phyloP scores from a whole-genome alignment of 1,140 invertebrate genomes.

The Bombus vancouverensis region DNA sequence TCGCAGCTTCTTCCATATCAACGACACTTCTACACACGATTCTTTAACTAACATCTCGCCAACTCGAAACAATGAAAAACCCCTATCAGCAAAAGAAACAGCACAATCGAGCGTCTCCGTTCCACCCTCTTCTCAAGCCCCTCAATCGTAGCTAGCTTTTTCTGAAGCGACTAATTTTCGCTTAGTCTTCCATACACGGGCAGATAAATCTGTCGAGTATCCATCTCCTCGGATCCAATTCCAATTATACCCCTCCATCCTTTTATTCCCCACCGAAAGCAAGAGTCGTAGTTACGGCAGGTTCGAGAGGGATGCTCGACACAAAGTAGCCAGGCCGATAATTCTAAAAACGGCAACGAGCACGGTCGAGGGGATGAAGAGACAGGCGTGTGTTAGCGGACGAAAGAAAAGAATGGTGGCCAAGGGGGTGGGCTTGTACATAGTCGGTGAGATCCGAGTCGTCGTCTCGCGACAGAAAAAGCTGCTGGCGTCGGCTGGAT shows the following conservation, averaged over 20 bases:
- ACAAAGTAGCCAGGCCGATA: slow-evolving; percentile 40
- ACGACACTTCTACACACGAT: not conserved
- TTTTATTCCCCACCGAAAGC: slow-evolving; percentile 5
- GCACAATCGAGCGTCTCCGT: not conserved
- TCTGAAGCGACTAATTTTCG: slow-evolving; percentile 3
- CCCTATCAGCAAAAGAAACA: not conserved
- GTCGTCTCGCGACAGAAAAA: slow-evolving; percentile 58
- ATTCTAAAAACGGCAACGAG: slow-evolving; percentile 42
- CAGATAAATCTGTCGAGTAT: slow-evolving; percentile 1
- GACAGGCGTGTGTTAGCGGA: not conserved
- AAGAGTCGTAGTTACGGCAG: not conserved
- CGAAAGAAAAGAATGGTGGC: slow-evolving; percentile 15
- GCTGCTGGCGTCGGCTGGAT: slow-evolving; percentile 68
- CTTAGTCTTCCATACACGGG: not conserved
- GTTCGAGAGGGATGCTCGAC: slow-evolving; percentile 38
- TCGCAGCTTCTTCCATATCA: not conserved
- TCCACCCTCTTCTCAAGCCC: not conserved
- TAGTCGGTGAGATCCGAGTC: slow-evolving; percentile 48
- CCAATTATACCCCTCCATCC: not conserved
- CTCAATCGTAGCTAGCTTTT: not conserved
- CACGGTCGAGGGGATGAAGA: slow-evolving; percentile 10
- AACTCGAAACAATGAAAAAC: not conserved
- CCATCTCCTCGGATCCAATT: slow-evolving; percentile 4
- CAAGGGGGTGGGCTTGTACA: not conserved
- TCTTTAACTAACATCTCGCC: not conserved